phyloP scores from a whole-genome alignment of 1,140 invertebrate genomes.

The Medauroidea extradentata region DNA sequence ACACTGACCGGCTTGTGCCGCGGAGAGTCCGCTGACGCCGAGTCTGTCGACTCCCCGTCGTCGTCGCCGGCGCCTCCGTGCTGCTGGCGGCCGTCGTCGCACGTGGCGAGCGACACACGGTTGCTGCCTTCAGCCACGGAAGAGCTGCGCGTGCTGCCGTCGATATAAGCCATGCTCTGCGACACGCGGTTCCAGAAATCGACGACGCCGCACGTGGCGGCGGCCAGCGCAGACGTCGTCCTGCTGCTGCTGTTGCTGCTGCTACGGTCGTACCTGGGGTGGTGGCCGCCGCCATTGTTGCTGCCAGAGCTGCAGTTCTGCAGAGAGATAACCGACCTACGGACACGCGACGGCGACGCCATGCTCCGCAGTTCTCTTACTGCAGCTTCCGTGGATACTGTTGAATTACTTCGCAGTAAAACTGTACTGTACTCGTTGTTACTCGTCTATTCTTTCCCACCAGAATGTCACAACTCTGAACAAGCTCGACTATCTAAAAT shows the following conservation, averaged over 20 bases:
- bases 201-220: not conserved
- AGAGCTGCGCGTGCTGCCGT: constrained; percentile 24
- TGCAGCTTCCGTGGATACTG: not conserved
- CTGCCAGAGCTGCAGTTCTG: not conserved
- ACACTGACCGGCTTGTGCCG: not conserved
- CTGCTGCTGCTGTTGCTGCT: constrained; percentile 5
- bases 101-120: constrained; percentile 18
- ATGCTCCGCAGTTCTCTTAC: not conserved
- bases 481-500: no score
- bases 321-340: not conserved
- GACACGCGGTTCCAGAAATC: constrained; percentile 36
- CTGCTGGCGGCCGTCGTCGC: not conserved
- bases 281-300: not conserved
- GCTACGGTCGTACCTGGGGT: not conserved
- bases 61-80: not conserved
- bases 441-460: no score
- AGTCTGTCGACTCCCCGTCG: not conserved
- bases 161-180: constrained; percentile 35
- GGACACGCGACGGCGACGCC: not conserved
- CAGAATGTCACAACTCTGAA: no score
- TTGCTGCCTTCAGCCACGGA: constrained; percentile 10
- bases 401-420: no score
- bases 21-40: no score
- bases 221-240: not conserved
- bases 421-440: no score